A percentile compares a stretch with the other conserved stretches of the same genome.
Evolutionary conservation across 1,140 invertebrate genomes (phyloP).

Genomic region (Diuraphis noxia): DNA sequence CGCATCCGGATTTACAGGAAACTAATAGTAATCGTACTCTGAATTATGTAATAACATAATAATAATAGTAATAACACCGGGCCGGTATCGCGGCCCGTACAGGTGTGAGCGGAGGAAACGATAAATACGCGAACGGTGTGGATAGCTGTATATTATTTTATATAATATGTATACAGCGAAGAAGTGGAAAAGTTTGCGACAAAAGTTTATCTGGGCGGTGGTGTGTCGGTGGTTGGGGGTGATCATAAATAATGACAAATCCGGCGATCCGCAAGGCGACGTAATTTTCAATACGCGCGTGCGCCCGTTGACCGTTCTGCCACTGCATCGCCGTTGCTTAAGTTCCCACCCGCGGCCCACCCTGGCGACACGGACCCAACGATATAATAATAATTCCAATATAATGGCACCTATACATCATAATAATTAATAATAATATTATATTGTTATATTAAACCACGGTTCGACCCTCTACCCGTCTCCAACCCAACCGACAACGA

Average conservation of each 20-base stretch:
- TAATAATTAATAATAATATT: too few relatives aligned
- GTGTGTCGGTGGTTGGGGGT: neutral
- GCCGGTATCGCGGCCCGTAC: neutral
- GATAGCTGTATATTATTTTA: neutral
- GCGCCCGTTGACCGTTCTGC: neutral
- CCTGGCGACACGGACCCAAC: neutral
- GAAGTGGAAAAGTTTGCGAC: constrained; percentile 38
- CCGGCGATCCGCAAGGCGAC: neutral
- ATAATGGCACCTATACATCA: neutral
- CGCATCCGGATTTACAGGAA: neutral
- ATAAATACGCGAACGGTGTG: neutral
- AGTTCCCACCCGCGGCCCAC: neutral
- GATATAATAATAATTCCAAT: neutral
- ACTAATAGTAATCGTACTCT: neutral
- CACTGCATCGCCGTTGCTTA: too few relatives aligned
- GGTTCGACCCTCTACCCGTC: neutral
- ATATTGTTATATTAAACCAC: too few relatives aligned
- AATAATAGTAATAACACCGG: neutral
- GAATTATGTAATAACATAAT: neutral
- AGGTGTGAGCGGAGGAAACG: constrained; percentile 8
- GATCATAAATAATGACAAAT: constrained; percentile 28
- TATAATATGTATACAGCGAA: neutral
- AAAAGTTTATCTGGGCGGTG: constrained; percentile 26
- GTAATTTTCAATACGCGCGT: neutral
- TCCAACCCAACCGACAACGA: too few relatives aligned